These are phyloP conservation scores for Dolichopus griseipennis DNA, from an alignment of 2,888 invertebrate genomes.

Conservation along the genomic window DNA sequence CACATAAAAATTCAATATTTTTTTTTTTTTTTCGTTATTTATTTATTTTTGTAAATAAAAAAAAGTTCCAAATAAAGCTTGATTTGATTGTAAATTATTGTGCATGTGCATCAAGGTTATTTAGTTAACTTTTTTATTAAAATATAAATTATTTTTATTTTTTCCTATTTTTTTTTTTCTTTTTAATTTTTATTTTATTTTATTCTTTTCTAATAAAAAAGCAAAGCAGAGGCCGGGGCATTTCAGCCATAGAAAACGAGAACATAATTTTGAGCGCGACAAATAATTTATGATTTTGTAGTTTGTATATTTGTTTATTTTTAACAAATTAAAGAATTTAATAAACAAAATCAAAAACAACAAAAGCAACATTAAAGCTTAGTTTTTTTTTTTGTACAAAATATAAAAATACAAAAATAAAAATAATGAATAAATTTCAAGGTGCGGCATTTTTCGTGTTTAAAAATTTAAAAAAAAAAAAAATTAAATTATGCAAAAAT, in stretches of 20 bases:
- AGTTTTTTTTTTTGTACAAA: too few relatives aligned
- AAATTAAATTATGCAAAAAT: too few relatives aligned
- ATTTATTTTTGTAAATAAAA: not conserved
- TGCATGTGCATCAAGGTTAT: not conserved
- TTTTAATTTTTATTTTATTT: not conserved
- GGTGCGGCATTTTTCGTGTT: not conserved
- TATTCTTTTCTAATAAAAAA: too few relatives aligned
- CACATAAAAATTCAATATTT: too few relatives aligned
- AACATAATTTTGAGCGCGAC: not conserved
- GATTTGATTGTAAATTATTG: not conserved
- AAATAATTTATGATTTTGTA: not conserved
- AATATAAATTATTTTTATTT: not conserved
- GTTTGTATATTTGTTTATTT: not conserved
- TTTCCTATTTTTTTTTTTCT: not conserved
- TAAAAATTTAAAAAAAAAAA: too few relatives aligned
- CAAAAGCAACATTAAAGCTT: not conserved
- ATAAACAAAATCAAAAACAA: not conserved
- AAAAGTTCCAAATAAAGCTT: constrained; percentile 6
- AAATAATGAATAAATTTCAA: not conserved
- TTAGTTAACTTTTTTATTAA: constrained; percentile 3
- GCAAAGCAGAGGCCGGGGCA: not conserved
- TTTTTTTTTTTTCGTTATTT: not conserved
- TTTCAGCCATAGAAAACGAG: not conserved
- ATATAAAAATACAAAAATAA: too few relatives aligned
- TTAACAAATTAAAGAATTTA: not conserved